Percentiles rank a stretch among this genome's conserved stretches.
Conservation (phyloP, 2,888 invertebrate species). For the Tholera decimalis region DNA sequence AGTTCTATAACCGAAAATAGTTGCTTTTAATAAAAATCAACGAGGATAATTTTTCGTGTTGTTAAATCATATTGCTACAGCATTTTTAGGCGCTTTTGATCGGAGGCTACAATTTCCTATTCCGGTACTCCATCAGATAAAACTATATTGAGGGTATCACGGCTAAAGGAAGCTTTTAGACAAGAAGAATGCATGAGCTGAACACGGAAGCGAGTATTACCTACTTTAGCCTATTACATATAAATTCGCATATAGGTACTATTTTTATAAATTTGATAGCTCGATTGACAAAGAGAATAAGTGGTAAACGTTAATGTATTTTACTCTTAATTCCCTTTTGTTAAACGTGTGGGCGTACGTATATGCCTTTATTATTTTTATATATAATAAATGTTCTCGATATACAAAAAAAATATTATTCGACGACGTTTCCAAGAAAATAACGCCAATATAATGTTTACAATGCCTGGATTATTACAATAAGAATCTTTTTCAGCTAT, state of each 20-base stretch:
- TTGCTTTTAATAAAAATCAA: constrained; percentile 10
- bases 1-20: neutral
- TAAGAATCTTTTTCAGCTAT: constrained; percentile 7
- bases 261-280: neutral
- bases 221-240: neutral
- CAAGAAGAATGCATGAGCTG: constrained; percentile 35
- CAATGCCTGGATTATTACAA: constrained; percentile 1
- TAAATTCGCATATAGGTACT: neutral
- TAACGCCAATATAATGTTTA: neutral
- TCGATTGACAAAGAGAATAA: neutral
- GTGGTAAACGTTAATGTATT: neutral
- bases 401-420: neutral
- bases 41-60: constrained; percentile 9
- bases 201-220: constrained; percentile 15
- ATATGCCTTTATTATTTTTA: neutral
- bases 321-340: neutral
- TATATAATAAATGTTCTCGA: neutral
- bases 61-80: constrained; percentile 26
- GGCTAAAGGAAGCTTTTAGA: constrained; percentile 33
- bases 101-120: constrained; percentile 51
- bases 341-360: neutral
- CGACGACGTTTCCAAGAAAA: neutral
- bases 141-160: constrained; percentile 46
- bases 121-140: constrained; percentile 53
- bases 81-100: constrained; percentile 49